These are phyloP conservation scores for Araneus ventricosus DNA, from an alignment of 1,140 invertebrate genomes.

Conservation along the genomic window DNA sequence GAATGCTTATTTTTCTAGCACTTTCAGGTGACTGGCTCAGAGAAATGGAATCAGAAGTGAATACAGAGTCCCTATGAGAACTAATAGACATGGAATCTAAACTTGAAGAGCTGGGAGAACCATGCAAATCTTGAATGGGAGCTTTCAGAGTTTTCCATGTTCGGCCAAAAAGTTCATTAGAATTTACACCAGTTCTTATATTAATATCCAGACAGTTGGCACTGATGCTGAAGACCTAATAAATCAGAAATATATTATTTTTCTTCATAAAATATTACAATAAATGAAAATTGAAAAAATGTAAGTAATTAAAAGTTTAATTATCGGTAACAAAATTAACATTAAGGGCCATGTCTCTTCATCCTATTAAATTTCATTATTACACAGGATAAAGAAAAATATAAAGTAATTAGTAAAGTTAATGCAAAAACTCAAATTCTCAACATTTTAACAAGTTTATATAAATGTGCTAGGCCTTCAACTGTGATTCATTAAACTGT, in stretches of 20 bases:
- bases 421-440: no score
- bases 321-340: no score
- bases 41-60: slow-evolving; percentile 54
- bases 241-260: slow-evolving; percentile 58
- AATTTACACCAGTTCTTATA: slow-evolving; percentile 88
- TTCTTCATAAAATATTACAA: no score
- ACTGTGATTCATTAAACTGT: no score
- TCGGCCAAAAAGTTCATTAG: slow-evolving; percentile 90
- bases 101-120: slow-evolving; percentile 61
- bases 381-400: no score
- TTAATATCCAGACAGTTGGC: slow-evolving; percentile 88
- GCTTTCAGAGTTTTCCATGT: slow-evolving; percentile 87
- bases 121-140: slow-evolving; percentile 24
- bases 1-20: slow-evolving; percentile 56
- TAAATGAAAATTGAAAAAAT: no score
- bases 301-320: no score
- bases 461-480: no score
- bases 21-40: neutral
- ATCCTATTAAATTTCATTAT: no score
- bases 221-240: slow-evolving; percentile 84
- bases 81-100: slow-evolving; percentile 59
- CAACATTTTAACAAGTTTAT: no score
- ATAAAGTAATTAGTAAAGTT: no score
- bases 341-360: no score
- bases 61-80: slow-evolving; percentile 55